Evolutionary conservation across 1,140 invertebrate genomes (phyloP), one percentile per base, ranked within the genome.

Genomic region (Dolichoris vasculosae): DNA sequence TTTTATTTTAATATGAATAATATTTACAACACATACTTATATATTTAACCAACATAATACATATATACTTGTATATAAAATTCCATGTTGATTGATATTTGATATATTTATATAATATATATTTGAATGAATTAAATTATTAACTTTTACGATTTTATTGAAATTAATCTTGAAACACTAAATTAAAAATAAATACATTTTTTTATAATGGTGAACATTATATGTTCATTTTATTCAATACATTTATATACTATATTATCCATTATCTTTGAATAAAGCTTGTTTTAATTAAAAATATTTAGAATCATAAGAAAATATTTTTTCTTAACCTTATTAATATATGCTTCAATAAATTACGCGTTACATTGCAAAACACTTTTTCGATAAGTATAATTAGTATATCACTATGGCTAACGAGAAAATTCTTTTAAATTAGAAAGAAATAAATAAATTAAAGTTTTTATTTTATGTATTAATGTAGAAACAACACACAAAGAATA

Each of bases 401-500:
- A 38, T n/a, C 55, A 43, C 15, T 51, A 51, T 51, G 43, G 13
- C 15, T 0, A 46, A n/a, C 59, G 11, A 69, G 76, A 69, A 78
- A 78, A 84, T 67, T 51, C 67, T 51, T 69, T n/a, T 75, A 43
- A 77, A 83, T 23, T n/a, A 15, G 35, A 83, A 46, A 63, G 38
- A 46, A 46, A 67, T 67, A 67, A 80, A 67, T 67, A 13, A 35
- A 9, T 75, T 55, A 63, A 83, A 48, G 3, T 6, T 69, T 59
- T 35, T 67, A 64, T 69, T 78, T 51, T 55, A 69, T 71, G 77
- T 67, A 84, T 84, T 84, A 84, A 78, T 84, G 55, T 75, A 51
- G 43, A 69, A 78, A 84, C 69, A 48, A 59, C 13, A 32, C 40
- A 26, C 40, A 64, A 43, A 76, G 67, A 77, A 38, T 48, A 51